These are phyloP conservation scores for Chirona hameri DNA, from an alignment of 2,888 invertebrate genomes.

Conservation along the genomic window DNA sequence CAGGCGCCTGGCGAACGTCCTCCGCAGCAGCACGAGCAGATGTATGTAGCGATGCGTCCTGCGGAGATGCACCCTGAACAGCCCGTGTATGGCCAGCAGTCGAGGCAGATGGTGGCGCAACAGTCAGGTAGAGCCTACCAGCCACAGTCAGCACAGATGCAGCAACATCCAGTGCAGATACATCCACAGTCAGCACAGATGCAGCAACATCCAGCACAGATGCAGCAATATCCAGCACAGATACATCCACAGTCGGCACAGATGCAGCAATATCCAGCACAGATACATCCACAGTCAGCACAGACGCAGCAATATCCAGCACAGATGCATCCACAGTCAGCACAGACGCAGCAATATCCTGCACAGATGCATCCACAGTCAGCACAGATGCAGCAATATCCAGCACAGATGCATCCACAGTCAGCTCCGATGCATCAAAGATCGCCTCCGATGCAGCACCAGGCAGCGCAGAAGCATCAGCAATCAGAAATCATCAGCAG, in stretches of 20 bases:
- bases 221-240: neutral
- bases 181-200: neutral
- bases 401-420: neutral
- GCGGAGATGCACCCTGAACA: neutral
- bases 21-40: neutral
- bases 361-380: neutral
- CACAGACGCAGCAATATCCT: neutral
- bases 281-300: neutral
- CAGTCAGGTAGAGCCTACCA: neutral
- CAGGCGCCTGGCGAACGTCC: neutral
- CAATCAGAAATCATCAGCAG: too few relatives aligned
- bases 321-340: neutral
- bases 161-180: neutral
- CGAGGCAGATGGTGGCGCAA: neutral
- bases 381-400: neutral
- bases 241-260: neutral
- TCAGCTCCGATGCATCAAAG: too few relatives aligned
- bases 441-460: neutral
- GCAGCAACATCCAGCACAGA: neutral
- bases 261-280: neutral
- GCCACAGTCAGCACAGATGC: neutral
- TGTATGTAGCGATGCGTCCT: neutral
- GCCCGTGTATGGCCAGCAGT: neutral
- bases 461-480: neutral
- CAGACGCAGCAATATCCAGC: neutral